These are phyloP conservation scores for Buceros bicornis DNA, from an alignment of 2,797 vertebrate species.

Conservation along the genomic window DNA sequence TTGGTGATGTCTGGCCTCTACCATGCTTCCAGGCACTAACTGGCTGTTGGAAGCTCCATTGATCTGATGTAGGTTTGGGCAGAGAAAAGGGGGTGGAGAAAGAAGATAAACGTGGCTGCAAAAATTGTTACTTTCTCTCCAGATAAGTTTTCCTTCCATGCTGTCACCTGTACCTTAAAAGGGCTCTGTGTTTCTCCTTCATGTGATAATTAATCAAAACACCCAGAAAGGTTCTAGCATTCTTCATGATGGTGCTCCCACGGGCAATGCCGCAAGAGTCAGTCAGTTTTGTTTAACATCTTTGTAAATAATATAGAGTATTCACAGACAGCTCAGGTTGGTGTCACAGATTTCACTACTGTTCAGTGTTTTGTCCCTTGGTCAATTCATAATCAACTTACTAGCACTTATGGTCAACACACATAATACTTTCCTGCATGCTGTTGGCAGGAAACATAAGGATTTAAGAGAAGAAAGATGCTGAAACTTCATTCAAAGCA, in stretches of 20 bases:
- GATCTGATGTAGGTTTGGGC: rapidly evolving
- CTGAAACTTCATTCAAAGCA: neutral
- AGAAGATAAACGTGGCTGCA: neutral
- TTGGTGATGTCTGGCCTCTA: neutral
- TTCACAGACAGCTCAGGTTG: neutral
- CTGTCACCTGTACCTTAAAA: neutral
- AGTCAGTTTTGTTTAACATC: conserved; percentile 8
- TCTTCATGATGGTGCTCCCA: neutral
- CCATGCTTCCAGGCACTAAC: neutral
- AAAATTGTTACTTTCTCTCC: neutral
- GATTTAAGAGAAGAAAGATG: neutral
- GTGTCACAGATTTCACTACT: neutral
- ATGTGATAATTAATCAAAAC: conserved; percentile 3
- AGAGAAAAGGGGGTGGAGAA: neutral
- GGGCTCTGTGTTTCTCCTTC: neutral
- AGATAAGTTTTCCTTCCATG: neutral
- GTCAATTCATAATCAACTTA: neutral
- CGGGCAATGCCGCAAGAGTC: neutral
- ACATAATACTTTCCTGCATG: neutral
- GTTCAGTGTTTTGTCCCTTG: neutral
- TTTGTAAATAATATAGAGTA: neutral
- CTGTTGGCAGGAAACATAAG: neutral
- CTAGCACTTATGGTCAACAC: neutral
- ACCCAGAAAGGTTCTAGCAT: neutral
- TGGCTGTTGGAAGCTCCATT: neutral